phyloP scores from a whole-genome alignment of 2,888 invertebrate genomes.

The Craniophora ligustri region DNA sequence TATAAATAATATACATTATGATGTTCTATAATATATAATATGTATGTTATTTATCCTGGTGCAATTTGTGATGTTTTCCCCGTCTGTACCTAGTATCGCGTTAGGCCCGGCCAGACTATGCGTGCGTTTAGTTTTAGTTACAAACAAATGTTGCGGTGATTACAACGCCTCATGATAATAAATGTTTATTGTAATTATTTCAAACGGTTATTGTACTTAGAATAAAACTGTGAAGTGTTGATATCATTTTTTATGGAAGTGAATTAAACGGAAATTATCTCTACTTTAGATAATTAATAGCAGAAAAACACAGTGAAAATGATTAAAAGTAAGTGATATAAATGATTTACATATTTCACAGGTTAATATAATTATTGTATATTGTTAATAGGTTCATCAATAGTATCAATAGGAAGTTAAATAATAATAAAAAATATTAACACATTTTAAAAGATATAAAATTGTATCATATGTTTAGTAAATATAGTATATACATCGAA shows the following conservation, averaged over 20 bases:
- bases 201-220: not conserved
- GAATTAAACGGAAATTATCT: too few species aligned
- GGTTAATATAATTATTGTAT: too few species aligned
- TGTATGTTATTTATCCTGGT: constrained; percentile 40
- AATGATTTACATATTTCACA: not conserved
- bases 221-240: constrained; percentile 3
- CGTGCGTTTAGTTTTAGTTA: constrained; percentile 58
- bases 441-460: too few species aligned
- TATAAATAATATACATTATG: constrained; percentile 7
- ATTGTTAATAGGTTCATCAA: too few species aligned
- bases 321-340: constrained; percentile 63
- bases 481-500: too few species aligned
- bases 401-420: too few species aligned
- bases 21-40: too few species aligned
- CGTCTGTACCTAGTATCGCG: constrained; percentile 54
- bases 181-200: constrained; percentile 12
- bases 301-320: constrained; percentile 43
- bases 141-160: constrained; percentile 50
- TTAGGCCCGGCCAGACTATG: constrained; percentile 16
- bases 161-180: constrained; percentile 41
- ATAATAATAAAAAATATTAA: too few species aligned
- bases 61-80: constrained; percentile 36
- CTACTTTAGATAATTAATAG: too few species aligned
- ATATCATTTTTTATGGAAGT: not conserved
- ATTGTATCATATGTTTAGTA: too few species aligned